Evolutionary conservation across 2,888 invertebrate species (phyloP).

Genomic region (Tinea pellionella): DNA sequence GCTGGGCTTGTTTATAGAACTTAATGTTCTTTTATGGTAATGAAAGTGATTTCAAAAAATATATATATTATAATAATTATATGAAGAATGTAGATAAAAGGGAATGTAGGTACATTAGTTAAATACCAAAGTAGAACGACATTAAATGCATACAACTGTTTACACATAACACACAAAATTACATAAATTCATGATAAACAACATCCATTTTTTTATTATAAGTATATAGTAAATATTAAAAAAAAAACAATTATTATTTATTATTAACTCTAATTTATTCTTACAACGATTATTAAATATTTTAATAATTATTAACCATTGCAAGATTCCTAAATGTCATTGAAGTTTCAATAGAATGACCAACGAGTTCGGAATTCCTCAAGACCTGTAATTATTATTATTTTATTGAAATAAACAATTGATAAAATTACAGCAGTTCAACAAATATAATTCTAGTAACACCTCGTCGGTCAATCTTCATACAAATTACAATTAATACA

Average conservation of each 20-base stretch:
- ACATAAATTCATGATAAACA: slow-evolving; percentile 1
- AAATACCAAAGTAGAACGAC: neutral
- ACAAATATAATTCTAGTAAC: too few relatives aligned
- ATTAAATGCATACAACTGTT: neutral
- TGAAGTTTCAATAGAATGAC: neutral
- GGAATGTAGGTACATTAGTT: neutral
- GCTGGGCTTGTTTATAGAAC: slow-evolving; percentile 3
- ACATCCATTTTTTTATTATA: neutral
- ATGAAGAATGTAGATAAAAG: neutral
- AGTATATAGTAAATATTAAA: too few relatives aligned
- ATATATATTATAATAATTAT: neutral
- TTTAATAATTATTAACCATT: neutral
- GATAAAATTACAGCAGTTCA: too few relatives aligned
- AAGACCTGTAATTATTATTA: too few relatives aligned
- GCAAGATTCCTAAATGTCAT: neutral
- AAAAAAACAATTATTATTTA: neutral
- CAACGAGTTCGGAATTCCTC: neutral
- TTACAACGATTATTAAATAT: neutral
- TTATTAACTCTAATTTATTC: neutral
- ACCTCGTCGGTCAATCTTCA: slow-evolving; percentile 21
- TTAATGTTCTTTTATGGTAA: neutral
- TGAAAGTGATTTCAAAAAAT: neutral
- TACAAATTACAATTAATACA: slow-evolving; percentile 39
- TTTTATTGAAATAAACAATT: too few relatives aligned
- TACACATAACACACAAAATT: neutral